phyloP scores from a whole-genome alignment of 2,888 invertebrate species.

The Spialia ferax region DNA sequence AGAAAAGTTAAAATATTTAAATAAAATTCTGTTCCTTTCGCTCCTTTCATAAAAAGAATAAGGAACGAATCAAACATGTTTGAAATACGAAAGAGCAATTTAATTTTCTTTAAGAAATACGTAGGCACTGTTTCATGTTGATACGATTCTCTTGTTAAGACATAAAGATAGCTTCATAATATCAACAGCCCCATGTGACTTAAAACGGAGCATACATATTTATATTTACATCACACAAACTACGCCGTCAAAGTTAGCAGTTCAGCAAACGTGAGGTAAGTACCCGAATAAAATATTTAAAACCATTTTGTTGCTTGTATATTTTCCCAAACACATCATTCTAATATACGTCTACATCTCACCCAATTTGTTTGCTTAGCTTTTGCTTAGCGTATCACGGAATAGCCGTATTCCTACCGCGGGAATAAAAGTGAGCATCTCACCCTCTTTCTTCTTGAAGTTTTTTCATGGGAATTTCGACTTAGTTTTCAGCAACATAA shows the following conservation, averaged over 20 bases:
- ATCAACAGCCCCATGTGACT: conserved; percentile 4
- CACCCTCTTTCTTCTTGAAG: conserved; percentile 56
- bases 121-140: background rate
- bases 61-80: too few relatives aligned
- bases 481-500: background rate
- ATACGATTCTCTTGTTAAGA: background rate
- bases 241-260: background rate
- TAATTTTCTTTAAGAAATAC: background rate
- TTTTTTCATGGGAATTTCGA: background rate
- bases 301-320: conserved; percentile 38
- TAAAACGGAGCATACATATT: conserved; percentile 2
- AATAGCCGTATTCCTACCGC: conserved; percentile 73
- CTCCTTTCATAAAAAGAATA: too few relatives aligned
- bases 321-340: conserved; percentile 34
- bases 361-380: conserved; percentile 81
- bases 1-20: too few relatives aligned
- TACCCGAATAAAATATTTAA: conserved; percentile 28
- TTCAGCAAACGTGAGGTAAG: conserved; percentile 9
- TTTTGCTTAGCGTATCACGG: conserved; percentile 81
- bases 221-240: background rate
- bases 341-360: conserved; percentile 42
- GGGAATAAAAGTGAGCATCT: conserved; percentile 73
- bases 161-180: background rate
- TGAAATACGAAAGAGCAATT: background rate
- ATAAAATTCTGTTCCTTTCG: too few relatives aligned